Conservation (phyloP, 2,113 vertebrate genomes). For the Choloepus hoffmanni region DNA sequence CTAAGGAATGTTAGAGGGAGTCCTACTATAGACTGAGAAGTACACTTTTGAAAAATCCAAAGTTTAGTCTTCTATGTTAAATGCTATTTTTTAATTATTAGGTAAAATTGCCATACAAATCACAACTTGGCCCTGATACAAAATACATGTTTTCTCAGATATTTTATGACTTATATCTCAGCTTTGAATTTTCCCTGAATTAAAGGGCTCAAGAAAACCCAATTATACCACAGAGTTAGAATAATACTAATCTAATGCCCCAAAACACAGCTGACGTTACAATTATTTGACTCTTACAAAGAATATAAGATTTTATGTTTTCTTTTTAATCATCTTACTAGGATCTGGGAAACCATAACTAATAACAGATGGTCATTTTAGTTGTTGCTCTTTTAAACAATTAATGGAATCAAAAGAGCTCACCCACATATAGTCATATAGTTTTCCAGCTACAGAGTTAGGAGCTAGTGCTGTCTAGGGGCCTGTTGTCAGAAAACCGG, state of each 20-base stretch:
- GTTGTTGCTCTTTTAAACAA: constrained; percentile 34
- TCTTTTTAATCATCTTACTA: constrained; percentile 25
- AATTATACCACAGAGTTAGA: neutral
- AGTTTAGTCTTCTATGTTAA: constrained; percentile 73
- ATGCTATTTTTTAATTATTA: constrained; percentile 82
- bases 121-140: constrained; percentile 76
- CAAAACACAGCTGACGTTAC: neutral
- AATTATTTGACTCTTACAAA: constrained; percentile 53
- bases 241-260: neutral
- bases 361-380: neutral
- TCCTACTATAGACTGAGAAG: constrained; percentile 75
- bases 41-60: constrained; percentile 73
- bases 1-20: constrained; percentile 82
- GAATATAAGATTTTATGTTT: neutral
- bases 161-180: constrained; percentile 73
- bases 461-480: neutral
- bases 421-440: neutral
- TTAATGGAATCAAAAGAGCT: constrained; percentile 12
- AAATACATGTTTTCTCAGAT: constrained; percentile 78
- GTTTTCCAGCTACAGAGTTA: neutral
- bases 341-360: neutral
- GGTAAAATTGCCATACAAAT: constrained; percentile 82
- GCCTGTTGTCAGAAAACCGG: neutral
- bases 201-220: constrained; percentile 1
- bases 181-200: constrained; percentile 73